A percentile compares a stretch with the other conserved stretches of the same genome.
Evolutionary conservation across 2,888 invertebrate species (phyloP).

Genomic region (Cephonodes hylas): DNA sequence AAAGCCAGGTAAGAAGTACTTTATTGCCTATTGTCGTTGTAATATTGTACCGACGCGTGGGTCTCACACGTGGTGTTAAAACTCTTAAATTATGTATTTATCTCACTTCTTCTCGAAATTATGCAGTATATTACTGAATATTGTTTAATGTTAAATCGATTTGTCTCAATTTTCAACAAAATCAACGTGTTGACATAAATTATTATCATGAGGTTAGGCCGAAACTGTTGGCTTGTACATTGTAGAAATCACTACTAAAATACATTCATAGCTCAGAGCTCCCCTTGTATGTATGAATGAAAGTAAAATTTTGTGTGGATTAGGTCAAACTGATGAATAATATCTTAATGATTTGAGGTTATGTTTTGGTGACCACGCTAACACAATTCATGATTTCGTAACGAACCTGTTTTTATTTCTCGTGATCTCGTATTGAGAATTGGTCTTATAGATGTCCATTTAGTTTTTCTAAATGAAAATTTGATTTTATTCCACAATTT

Average conservation of each 20-base stretch:
- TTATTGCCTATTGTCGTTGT: neutral
- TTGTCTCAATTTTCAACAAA: too few relatives aligned
- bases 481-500: too few relatives aligned
- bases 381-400: neutral
- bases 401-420: neutral
- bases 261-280: too few relatives aligned
- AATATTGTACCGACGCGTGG: neutral
- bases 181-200: too few relatives aligned
- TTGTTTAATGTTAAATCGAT: too few relatives aligned
- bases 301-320: neutral
- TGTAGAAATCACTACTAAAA: too few relatives aligned
- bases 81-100: neutral
- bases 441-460: neutral
- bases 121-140: too few relatives aligned
- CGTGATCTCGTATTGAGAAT: neutral
- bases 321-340: neutral
- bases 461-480: too few relatives aligned
- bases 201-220: too few relatives aligned
- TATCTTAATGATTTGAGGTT: constrained; percentile 23
- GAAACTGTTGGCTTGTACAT: too few relatives aligned
- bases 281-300: too few relatives aligned
- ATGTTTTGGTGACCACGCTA: constrained; percentile 18
- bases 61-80: neutral
- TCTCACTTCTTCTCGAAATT: constrained; percentile 17
- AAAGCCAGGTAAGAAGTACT: constrained; percentile 62